phyloP scores from a whole-genome alignment of 2,113 vertebrate genomes.

The Cynopterus brachyotis region DNA sequence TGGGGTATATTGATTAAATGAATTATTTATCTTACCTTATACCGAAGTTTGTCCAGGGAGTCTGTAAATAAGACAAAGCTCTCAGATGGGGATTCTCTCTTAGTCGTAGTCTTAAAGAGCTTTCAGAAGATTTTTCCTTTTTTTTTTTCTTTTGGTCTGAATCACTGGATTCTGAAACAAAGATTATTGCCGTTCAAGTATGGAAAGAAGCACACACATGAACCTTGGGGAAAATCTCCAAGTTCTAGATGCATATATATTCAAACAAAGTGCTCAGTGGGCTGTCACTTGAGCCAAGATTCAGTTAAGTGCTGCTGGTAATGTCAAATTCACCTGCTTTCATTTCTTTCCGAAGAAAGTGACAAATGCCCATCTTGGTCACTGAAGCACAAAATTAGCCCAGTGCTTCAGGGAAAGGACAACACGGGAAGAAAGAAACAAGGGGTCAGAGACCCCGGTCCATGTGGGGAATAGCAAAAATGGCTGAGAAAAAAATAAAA shows the following conservation, averaged over 20 bases:
- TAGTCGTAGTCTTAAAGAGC: slow-evolving; percentile 69
- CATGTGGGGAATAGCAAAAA: slow-evolving; percentile 62
- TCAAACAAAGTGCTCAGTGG: slow-evolving; percentile 49
- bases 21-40: slow-evolving; percentile 72
- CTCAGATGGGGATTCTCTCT: slow-evolving; percentile 72
- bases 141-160: slow-evolving; percentile 67
- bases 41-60: slow-evolving; percentile 75
- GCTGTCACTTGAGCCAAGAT: slow-evolving; percentile 63
- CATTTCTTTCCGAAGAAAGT: slow-evolving; percentile 87
- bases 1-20: slow-evolving; percentile 77
- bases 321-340: slow-evolving; percentile 83
- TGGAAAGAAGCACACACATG: background rate
- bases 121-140: slow-evolving; percentile 67
- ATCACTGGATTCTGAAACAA: slow-evolving; percentile 77
- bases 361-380: slow-evolving; percentile 88
- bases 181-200: slow-evolving; percentile 35
- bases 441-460: slow-evolving; percentile 75
- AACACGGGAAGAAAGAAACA: slow-evolving; percentile 81
- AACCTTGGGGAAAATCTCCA: slow-evolving; percentile 30
- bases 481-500: background rate
- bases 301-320: slow-evolving; percentile 72
- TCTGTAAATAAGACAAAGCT: slow-evolving; percentile 74
- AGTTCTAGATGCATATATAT: slow-evolving; percentile 51
- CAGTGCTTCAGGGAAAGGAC: slow-evolving; percentile 85
- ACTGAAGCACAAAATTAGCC: slow-evolving; percentile 91